Evolutionary conservation across 1,140 invertebrate genomes (phyloP).

Genomic region (Platyscapa corneri): DNA sequence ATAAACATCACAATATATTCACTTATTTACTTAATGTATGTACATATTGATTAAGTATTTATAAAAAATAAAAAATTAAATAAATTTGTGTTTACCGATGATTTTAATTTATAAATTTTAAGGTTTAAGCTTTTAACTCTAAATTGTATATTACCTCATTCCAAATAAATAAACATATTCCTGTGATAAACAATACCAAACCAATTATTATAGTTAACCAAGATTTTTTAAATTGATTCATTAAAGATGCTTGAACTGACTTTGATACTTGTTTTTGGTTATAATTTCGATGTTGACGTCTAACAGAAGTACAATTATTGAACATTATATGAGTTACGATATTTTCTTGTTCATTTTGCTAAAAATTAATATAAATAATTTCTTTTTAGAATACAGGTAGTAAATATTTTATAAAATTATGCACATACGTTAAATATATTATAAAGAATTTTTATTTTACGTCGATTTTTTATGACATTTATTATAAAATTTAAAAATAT

Average conservation of each 20-base stretch:
- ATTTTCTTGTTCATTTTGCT: constrained; percentile 63
- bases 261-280: constrained; percentile 26
- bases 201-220: constrained; percentile 80
- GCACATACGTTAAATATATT: constrained; percentile 58
- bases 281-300: constrained; percentile 41
- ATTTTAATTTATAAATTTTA: not conserved
- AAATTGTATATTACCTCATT: constrained; percentile 78
- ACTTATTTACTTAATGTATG: too few species aligned
- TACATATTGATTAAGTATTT: not conserved
- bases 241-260: constrained; percentile 67
- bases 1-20: constrained; percentile 11
- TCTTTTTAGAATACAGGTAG: too few species aligned
- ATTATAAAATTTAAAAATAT: too few species aligned
- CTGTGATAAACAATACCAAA: constrained; percentile 75
- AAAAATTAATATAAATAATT: not conserved
- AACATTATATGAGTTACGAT: constrained; percentile 55
- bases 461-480: too few species aligned
- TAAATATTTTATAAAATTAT: constrained; percentile 21
- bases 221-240: constrained; percentile 77
- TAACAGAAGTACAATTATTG: constrained; percentile 57
- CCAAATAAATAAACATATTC: constrained; percentile 81
- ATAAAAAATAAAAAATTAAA: constrained; percentile 2
- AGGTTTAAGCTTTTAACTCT: not conserved
- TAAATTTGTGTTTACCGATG: too few species aligned
- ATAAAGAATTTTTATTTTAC: too few species aligned